A percentile compares a stretch with the other conserved stretches of the same genome.
Evolutionary conservation across 2,888 invertebrate genomes (phyloP).

Genomic region (Pollenia griseotomentosa): DNA sequence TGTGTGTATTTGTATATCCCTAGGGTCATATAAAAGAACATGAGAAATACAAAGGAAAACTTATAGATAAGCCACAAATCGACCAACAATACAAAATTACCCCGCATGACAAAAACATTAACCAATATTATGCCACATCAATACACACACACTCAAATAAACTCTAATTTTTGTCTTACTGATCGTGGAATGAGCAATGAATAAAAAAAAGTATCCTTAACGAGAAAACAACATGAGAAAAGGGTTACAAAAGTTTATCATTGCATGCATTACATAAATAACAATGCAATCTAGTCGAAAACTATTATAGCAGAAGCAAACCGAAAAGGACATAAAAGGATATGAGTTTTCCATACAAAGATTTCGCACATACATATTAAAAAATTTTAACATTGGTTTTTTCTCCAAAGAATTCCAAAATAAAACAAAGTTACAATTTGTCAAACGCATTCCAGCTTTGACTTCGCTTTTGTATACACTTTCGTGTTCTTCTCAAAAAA

Average conservation of each 20-base stretch:
- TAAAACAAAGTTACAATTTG: too few relatives aligned
- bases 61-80: constrained; percentile 60
- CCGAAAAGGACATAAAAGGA: background rate
- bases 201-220: constrained; percentile 25
- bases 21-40: background rate
- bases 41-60: background rate
- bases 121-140: constrained; percentile 49
- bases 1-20: too few relatives aligned
- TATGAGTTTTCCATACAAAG: too few relatives aligned
- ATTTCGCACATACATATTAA: too few relatives aligned
- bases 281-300: background rate
- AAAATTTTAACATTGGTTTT: too few relatives aligned
- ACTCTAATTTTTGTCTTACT: constrained; percentile 16
- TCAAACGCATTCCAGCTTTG: too few relatives aligned
- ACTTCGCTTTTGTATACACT: background rate
- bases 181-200: background rate
- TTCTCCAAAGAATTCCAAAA: background rate
- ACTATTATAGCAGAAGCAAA: constrained; percentile 2
- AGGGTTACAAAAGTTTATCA: constrained; percentile 36
- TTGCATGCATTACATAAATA: constrained; percentile 19
- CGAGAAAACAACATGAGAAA: constrained; percentile 20
- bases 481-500: background rate
- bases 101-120: constrained; percentile 60
- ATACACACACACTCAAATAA: background rate
- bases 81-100: constrained; percentile 64